Evolutionary conservation across 2,888 invertebrate species (phyloP), one percentile per base, ranked within the genome.

Genomic region (Lacanobia oleracea): DNA sequence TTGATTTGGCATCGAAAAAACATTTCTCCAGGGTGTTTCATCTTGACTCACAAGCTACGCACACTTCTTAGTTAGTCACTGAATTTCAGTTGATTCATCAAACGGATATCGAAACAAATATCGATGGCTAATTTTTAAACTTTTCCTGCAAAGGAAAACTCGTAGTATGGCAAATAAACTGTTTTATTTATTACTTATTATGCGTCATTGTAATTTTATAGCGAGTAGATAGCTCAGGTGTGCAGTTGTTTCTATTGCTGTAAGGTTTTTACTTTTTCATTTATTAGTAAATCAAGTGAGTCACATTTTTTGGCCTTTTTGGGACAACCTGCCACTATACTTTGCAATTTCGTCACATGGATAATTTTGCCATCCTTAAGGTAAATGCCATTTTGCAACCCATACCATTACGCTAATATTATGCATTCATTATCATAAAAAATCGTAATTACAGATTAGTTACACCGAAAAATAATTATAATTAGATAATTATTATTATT

Each of bases 71-170:
- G 88, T 94, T 93, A 94, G 90, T 94, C 94, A 94, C 88, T 89
- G 80, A 89, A 89, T 86, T 86, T 90, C 87, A 91, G 91, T 90
- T 93, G 93, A 93, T 87, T 94, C 93, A 93, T 89, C 71, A 73
- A 74, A 45, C 57, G 57, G 60, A 69, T 73, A 59, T 60, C 40
- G 43, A 51, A 40, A 50, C 23, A 64, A 64, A 67, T 78, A 74
- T 82, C 40, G 57, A 82, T 61, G 27, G 45, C 14, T 23, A 61
- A 67, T 65, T 72, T 68, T 48, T 21, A 50, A 54, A 67, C 27
- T 57, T 69, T 78, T 73, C 51, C 56, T 61, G 33, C 7, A 60
- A 45, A 53, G 54, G 65, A 79, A 67, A 79, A 72, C 43, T 62
- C 10, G 14, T 12, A 23, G 33, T 43, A n/a, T 45, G 6, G 50